Percentiles rank a stretch among this genome's conserved stretches.
phyloP scores from a whole-genome alignment of 2,888 invertebrate genomes.

The Cheilosia soror region DNA sequence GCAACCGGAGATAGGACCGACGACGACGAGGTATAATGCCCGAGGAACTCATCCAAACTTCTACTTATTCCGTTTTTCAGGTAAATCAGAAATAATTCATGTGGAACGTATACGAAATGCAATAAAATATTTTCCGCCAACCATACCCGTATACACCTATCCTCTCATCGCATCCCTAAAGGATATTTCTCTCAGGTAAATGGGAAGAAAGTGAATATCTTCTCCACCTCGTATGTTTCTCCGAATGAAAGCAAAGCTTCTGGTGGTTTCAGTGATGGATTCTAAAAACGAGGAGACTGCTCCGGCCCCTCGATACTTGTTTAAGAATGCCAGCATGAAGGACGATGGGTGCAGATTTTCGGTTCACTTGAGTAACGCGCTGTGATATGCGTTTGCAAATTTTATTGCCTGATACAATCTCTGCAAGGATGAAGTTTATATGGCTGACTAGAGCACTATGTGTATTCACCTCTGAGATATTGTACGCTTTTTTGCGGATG shows the following conservation, averaged over 20 bases:
- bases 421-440: constrained; percentile 72
- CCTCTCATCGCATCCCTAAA: constrained; percentile 48
- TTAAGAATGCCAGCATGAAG: constrained; percentile 22
- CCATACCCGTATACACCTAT: neutral
- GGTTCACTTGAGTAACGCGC: constrained; percentile 73
- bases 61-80: constrained; percentile 75
- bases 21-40: constrained; percentile 34
- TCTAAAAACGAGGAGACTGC: constrained; percentile 29
- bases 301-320: constrained; percentile 11
- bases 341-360: constrained; percentile 59
- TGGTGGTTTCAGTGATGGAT: constrained; percentile 66
- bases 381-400: constrained; percentile 75
- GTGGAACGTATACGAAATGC: constrained; percentile 75
- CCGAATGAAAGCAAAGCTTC: constrained; percentile 58
- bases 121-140: constrained; percentile 71
- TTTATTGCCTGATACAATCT: constrained; percentile 75
- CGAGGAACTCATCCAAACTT: constrained; percentile 72
- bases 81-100: constrained; percentile 76
- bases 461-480: neutral
- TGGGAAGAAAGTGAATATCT: constrained; percentile 51
- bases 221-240: constrained; percentile 16
- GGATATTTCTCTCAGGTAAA: constrained; percentile 52
- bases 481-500: constrained; percentile 27
- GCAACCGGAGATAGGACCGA: constrained; percentile 56
- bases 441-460: constrained; percentile 65